phyloP scores from a whole-genome alignment of 2,797 vertebrate genomes.

The Sebastolobus alascanus region DNA sequence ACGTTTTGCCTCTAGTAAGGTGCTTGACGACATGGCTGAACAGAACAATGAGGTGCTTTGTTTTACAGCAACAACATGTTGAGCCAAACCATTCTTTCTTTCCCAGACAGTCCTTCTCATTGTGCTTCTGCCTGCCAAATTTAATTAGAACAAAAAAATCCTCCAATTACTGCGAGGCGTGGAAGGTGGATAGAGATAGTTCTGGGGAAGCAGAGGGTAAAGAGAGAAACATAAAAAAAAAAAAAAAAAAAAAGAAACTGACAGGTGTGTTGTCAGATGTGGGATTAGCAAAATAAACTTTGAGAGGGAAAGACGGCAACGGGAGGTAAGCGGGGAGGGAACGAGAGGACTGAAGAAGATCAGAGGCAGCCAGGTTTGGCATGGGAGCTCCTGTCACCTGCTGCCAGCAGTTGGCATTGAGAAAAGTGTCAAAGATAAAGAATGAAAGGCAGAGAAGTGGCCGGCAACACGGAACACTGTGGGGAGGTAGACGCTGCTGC shows the following conservation, averaged over 20 bases:
- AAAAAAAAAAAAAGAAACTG: constrained; percentile 17
- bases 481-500: constrained; percentile 3
- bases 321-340: constrained; percentile 3
- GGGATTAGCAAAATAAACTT: neutral
- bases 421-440: constrained; percentile 41
- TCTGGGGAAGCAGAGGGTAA: neutral
- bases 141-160: constrained; percentile 19
- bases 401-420: constrained; percentile 44
- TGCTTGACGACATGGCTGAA: constrained; percentile 5
- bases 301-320: constrained; percentile 5
- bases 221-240: neutral
- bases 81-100: constrained; percentile 2
- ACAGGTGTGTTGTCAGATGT: constrained; percentile 27
- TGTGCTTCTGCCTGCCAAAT: constrained; percentile 2
- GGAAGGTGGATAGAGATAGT: neutral
- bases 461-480: constrained; percentile 22
- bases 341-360: constrained; percentile 3
- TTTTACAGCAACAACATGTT: constrained; percentile 24
- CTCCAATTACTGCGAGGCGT: constrained; percentile 15
- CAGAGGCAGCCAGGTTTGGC: constrained; percentile 37
- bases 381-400: neutral
- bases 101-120: neutral
- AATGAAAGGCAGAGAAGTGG: constrained; percentile 44
- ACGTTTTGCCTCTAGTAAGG: neutral
- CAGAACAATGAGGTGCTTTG: constrained; percentile 29